Percentiles rank a stretch among this genome's conserved stretches.
Conservation (phyloP, 2,113 vertebrate genomes). For the Andinoacara biseriatus region DNA sequence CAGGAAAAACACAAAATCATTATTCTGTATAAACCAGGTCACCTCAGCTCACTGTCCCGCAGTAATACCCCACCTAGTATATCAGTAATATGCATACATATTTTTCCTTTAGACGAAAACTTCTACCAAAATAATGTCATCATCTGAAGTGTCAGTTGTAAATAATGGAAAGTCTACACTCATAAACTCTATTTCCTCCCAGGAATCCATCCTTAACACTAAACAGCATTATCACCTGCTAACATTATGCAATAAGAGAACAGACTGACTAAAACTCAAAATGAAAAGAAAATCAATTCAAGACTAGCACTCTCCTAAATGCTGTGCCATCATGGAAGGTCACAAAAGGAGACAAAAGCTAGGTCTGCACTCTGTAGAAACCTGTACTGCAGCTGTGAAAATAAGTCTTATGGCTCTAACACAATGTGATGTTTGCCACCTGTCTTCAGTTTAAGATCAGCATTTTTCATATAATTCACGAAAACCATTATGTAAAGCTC, state of each 20-base stretch:
- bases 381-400: neutral
- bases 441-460: neutral
- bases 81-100: neutral
- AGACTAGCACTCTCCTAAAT: neutral
- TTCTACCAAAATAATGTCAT: neutral
- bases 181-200: neutral
- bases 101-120: neutral
- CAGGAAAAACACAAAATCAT: neutral
- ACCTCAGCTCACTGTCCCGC: neutral
- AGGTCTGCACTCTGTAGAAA: neutral
- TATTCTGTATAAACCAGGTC: neutral
- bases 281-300: neutral
- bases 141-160: neutral
- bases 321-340: neutral
- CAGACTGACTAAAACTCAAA: neutral
- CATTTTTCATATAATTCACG: neutral
- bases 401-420: neutral
- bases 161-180: neutral
- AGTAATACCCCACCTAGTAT: neutral
- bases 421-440: neutral
- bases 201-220: neutral
- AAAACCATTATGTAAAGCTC: neutral
- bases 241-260: neutral
- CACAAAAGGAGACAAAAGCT: constrained; percentile 1
- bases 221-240: neutral